These are phyloP conservation scores for Onychomys leucogaster DNA, from an alignment of 2,797 vertebrate genomes.

Conservation along the genomic window DNA sequence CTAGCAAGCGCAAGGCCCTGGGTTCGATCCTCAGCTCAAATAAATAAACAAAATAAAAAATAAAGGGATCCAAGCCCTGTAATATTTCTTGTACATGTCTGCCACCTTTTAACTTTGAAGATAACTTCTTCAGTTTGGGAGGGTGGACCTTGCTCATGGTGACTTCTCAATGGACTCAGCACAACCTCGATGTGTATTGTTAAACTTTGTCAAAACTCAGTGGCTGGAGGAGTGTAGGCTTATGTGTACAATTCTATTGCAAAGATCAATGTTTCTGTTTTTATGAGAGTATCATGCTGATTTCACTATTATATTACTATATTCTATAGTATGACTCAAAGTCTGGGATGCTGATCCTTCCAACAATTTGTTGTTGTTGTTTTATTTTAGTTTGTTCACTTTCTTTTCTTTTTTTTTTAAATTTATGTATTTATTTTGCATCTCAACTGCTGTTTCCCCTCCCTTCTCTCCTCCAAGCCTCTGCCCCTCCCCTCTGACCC, in stretches of 20 bases:
- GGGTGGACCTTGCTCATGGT: background rate
- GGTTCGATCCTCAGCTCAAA: no score
- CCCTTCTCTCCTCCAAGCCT: background rate
- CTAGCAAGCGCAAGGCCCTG: no score
- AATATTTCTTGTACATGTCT: background rate
- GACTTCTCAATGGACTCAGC: background rate
- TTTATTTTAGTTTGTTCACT: background rate
- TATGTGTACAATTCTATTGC: background rate
- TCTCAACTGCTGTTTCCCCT: background rate
- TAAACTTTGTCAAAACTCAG: background rate
- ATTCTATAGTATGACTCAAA: no score
- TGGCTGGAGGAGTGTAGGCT: background rate
- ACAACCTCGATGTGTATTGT: background rate
- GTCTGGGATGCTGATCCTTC: background rate
- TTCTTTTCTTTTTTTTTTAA: background rate
- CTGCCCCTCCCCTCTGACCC: background rate
- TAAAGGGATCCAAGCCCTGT: background rate
- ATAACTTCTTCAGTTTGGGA: background rate
- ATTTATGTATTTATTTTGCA: background rate
- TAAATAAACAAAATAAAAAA: no score
- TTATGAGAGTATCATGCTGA: background rate
- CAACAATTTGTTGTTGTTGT: background rate
- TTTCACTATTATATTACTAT: background rate
- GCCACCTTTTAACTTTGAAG: background rate
- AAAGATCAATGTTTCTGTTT: background rate